A percentile compares a stretch with the other conserved stretches of the same genome.
These are phyloP conservation scores for Todus mexicanus DNA, from an alignment of 2,797 vertebrate species.

Conservation along the genomic window DNA sequence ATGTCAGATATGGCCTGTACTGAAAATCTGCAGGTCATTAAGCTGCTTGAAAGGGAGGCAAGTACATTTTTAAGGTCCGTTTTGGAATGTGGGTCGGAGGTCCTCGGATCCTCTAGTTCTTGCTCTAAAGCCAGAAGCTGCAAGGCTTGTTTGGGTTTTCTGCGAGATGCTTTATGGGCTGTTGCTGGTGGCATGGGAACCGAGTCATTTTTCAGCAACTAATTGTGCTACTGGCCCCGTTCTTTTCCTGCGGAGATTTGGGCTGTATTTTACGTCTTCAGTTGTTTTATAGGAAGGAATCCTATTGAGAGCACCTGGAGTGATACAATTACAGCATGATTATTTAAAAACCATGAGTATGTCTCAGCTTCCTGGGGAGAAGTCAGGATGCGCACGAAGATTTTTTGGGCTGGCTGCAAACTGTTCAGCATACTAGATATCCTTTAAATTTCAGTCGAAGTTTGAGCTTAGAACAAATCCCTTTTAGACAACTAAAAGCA, in stretches of 20 bases:
- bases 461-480: neutral
- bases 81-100: neutral
- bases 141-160: neutral
- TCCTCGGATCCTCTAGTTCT: neutral
- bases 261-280: neutral
- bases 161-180: neutral
- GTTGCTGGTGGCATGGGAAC: neutral
- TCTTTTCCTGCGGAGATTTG: neutral
- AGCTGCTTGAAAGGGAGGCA: neutral
- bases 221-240: neutral
- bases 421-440: neutral
- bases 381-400: neutral
- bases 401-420: neutral
- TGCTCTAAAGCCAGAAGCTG: neutral
- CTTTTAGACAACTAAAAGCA: neutral
- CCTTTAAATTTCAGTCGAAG: neutral
- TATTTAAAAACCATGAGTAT: neutral
- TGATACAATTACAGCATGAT: neutral
- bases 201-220: neutral
- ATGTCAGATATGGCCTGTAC: neutral
- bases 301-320: neutral
- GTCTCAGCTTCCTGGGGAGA: neutral
- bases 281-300: conserved; percentile 5
- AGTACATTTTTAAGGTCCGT: neutral
- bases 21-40: neutral